Evolutionary conservation across 2,888 invertebrate species (phyloP), one percentile per base, ranked within the genome.

Genomic region (Erebia epiphron): DNA sequence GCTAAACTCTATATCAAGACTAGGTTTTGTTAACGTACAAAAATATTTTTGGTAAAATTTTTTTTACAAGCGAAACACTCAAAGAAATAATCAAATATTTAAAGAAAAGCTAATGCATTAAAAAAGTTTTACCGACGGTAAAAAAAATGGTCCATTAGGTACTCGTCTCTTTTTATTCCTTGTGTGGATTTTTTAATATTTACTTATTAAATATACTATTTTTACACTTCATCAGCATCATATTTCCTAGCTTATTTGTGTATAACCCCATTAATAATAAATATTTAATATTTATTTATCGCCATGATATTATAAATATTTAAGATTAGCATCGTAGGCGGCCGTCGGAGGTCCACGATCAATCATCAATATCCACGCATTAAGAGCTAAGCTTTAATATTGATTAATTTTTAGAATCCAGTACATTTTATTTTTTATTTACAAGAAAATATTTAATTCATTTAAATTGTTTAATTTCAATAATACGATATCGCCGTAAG

Each of bases 281-380:
- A 46, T 49, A 61, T 62, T 43, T 9, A 46, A 57, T 58, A 67
- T 49, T 67, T 58, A 58, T 21, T 46, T 56, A 66, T 66, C 56
- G 58, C 26, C 49, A 26, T 67, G 49, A 11, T 58, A 58, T 67
- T 58, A 58, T 67, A 58, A 58, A 67, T 58, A 67, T 67, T 67
- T 49, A 58, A 58, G 54, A 58, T 67, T 63, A 73, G 41, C 66
- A 68, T 65, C 60, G 66, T 72, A 71, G 67, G 73, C 71, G 54
- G 50, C 69, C 72, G 74, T 56, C 72, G 74, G 72, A 67, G 67
- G 69, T 62, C 65, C 54, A 21, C 52, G 68, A 72, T 74, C 74
- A 68, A 74, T 74, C 74, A 74, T 67, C 68, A 46, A 21, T 56
- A 58, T 56, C 67, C 54, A 49, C 52, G 72, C 67, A 60, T 71